A percentile compares a stretch with the other conserved stretches of the same genome.
phyloP scores from a whole-genome alignment of 2,113 vertebrate genomes.

The Condylura cristata region DNA sequence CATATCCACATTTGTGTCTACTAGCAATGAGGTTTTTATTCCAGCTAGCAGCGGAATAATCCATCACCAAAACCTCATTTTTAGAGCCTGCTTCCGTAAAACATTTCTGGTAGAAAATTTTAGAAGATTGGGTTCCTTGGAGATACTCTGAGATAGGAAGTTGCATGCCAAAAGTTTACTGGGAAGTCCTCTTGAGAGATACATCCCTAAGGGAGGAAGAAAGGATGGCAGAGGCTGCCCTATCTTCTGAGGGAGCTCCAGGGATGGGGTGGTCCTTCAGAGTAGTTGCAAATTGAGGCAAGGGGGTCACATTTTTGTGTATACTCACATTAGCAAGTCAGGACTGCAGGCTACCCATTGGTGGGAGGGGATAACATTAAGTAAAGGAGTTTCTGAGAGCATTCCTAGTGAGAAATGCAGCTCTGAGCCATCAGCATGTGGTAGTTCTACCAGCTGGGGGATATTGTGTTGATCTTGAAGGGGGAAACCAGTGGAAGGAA shows the following conservation, averaged over 20 bases:
- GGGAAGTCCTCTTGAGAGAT: background rate
- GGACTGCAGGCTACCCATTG: background rate
- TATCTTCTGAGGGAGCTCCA: background rate
- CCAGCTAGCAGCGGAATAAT: background rate
- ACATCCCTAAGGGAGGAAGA: background rate
- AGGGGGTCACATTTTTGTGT: background rate
- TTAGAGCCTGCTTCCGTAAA: background rate
- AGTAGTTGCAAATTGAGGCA: background rate
- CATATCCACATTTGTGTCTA: background rate
- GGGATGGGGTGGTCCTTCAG: background rate
- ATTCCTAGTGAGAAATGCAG: background rate
- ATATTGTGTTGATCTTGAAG: background rate
- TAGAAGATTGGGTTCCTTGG: background rate
- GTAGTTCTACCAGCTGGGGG: background rate
- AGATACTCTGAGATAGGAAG: background rate
- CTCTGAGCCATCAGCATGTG: background rate
- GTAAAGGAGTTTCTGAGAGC: background rate
- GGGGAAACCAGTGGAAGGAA: background rate
- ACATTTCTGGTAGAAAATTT: background rate
- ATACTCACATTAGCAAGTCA: background rate
- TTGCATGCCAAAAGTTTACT: background rate
- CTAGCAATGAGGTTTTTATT: background rate
- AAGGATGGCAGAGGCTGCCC: background rate
- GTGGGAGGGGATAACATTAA: background rate
- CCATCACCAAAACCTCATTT: background rate